Base-by-base conservation (phyloP, 1,140 invertebrate species). In the Sycobia sp. region DNA sequence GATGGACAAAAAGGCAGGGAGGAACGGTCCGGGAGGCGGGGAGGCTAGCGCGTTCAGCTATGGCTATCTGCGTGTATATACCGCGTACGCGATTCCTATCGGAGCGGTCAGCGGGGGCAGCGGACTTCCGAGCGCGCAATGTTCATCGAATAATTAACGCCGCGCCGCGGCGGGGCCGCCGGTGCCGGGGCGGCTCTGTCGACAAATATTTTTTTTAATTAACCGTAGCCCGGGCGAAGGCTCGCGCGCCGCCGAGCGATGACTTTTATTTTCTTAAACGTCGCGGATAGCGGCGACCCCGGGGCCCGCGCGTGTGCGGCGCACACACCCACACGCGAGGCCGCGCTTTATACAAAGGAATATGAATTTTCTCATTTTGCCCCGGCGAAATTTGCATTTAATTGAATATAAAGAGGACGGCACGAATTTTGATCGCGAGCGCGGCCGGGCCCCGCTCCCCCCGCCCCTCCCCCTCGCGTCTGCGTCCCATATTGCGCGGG, bases 131-230 rank as follows among this genome's bases (percentile, higher is more conserved):
- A n/a, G n/a, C 27, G n/a, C 1, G 46, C 46, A 4, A 49, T 49
- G 3, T 13, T 27, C 47, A 3, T 20, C 44, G 53, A 47, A 49
- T 56, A 56, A 63, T 63, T 63, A 49, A 55, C 46, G 34, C 16
- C n/a, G 20, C 20, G 11, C 2, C 29, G 13, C 10, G 5, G n/a
- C n/a, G n/a, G n/a, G n/a, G n/a, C n/a, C n/a, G n/a, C n/a, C n/a
- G n/a, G n/a, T n/a, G n/a, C n/a, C n/a, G n/a, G n/a, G n/a, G n/a
- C n/a, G n/a, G n/a, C n/a, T 36, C 34, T 23, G 47, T 46, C 38
- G 54, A 53, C 62, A 46, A 54, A 60, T 54, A 62, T 62, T 62
- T 55, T 55, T 53, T 62, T 55, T 53, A 55, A 62, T 47, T 39
- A 54, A 53, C 50, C 49, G 10, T 0, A 3, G 11, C 14, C 13